These are phyloP conservation scores for Phragmatobia fuliginosa DNA, from an alignment of 2,888 invertebrate species.

Conservation along the genomic window DNA sequence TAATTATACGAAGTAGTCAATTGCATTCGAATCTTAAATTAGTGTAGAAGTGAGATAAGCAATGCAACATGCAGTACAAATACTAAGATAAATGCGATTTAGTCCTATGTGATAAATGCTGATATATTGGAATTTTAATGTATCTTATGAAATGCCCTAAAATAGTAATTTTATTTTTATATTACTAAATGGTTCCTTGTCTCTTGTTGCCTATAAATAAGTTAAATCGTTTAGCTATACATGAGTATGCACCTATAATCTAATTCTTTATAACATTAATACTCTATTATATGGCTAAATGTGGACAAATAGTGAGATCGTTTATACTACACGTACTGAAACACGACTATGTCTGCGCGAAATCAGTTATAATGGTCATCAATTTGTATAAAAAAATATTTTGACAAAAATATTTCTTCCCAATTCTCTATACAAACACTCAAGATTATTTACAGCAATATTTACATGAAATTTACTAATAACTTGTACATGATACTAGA, in stretches of 20 bases:
- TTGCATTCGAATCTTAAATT: slow-evolving; percentile 35
- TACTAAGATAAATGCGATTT: slow-evolving; percentile 33
- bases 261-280: slow-evolving; percentile 36
- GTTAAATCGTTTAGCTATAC: slow-evolving; percentile 31
- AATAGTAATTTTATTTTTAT: slow-evolving; percentile 42
- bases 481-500: not conserved
- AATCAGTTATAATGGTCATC: slow-evolving; percentile 56
- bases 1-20: slow-evolving; percentile 35
- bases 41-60: slow-evolving; percentile 46
- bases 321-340: slow-evolving; percentile 37
- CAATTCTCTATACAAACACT: slow-evolving; percentile 77
- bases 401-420: slow-evolving; percentile 77
- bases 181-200: slow-evolving; percentile 73
- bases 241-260: slow-evolving; percentile 26
- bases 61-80: slow-evolving; percentile 50
- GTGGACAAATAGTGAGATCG: slow-evolving; percentile 42
- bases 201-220: slow-evolving; percentile 45
- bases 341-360: slow-evolving; percentile 40
- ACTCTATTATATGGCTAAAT: slow-evolving; percentile 36
- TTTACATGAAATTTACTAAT: slow-evolving; percentile 59
- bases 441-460: slow-evolving; percentile 73
- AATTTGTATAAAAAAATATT: slow-evolving; percentile 78
- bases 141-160: slow-evolving; percentile 55
- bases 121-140: slow-evolving; percentile 60
- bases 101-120: slow-evolving; percentile 58